Conservation (phyloP, 2,113 vertebrate species). For the Pachycephala philippinensis region DNA sequence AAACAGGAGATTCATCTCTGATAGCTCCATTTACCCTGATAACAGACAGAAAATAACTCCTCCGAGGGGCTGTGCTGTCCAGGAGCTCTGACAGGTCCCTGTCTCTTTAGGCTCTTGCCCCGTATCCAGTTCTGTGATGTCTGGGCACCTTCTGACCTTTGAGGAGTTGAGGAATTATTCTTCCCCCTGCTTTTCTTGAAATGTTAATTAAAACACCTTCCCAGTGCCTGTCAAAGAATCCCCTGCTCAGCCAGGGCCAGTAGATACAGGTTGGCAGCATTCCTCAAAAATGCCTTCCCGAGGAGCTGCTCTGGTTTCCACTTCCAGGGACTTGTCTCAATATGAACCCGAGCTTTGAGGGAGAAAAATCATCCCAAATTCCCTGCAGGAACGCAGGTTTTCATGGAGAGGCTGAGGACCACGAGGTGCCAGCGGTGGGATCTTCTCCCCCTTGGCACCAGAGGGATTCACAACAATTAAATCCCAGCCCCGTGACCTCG, state of each 20-base stretch:
- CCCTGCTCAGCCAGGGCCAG: slow-evolving; percentile 13
- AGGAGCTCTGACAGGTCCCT: slow-evolving; percentile 20
- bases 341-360: neutral
- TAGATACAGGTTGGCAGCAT: slow-evolving; percentile 56
- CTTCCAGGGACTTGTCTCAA: neutral
- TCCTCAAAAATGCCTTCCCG: slow-evolving; percentile 7
- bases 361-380: neutral
- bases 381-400: neutral
- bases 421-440: neutral
- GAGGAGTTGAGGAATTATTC: neutral
- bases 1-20: neutral
- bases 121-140: neutral
- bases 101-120: neutral
- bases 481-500: neutral
- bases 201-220: slow-evolving; percentile 39
- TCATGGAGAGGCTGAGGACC: neutral
- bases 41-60: slow-evolving; percentile 24
- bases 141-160: slow-evolving; percentile 25
- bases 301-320: neutral
- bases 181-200: neutral
- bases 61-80: neutral
- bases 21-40: neutral
- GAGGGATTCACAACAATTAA: neutral
- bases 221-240: neutral
- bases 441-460: neutral